Percentiles rank a stretch among this genome's conserved stretches.
Conservation (phyloP, 1,140 invertebrate genomes). For the Euwallacea similis region DNA sequence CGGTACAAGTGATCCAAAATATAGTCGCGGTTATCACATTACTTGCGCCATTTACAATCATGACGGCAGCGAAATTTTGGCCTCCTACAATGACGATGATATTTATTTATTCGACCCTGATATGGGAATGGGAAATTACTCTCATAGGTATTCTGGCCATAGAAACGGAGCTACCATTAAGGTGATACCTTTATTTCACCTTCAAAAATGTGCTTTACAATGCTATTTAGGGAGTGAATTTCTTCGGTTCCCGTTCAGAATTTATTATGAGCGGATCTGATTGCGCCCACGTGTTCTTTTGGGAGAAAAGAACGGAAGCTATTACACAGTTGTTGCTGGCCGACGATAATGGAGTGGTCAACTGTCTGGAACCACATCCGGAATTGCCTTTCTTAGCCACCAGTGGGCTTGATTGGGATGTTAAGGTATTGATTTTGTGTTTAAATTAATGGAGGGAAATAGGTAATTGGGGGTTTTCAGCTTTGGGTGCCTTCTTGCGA, state of each 20-base stretch:
- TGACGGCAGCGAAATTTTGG: constrained; percentile 87
- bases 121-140: constrained; percentile 55
- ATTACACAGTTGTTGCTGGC: constrained; percentile 87
- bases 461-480: not conserved
- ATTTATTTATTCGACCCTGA: constrained; percentile 88
- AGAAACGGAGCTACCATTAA: constrained; percentile 84
- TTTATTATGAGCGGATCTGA: constrained; percentile 93
- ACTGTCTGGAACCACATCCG: constrained; percentile 90
- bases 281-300: constrained; percentile 92
- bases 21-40: constrained; percentile 60
- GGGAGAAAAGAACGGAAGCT: constrained; percentile 87
- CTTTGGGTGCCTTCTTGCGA: constrained; percentile 78
- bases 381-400: constrained; percentile 84
- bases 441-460: not conserved
- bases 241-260: constrained; percentile 89
- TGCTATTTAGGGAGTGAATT: constrained; percentile 73
- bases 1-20: constrained; percentile 35
- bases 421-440: constrained; percentile 69
- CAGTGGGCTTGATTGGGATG: constrained; percentile 86
- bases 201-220: not conserved
- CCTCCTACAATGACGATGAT: constrained; percentile 91
- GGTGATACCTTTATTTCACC: constrained; percentile 27
- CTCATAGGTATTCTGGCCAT: constrained; percentile 79
- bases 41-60: constrained; percentile 91
- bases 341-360: constrained; percentile 87